Conservation (phyloP, 2,888 invertebrate species). For the Stenodema calcarata region DNA sequence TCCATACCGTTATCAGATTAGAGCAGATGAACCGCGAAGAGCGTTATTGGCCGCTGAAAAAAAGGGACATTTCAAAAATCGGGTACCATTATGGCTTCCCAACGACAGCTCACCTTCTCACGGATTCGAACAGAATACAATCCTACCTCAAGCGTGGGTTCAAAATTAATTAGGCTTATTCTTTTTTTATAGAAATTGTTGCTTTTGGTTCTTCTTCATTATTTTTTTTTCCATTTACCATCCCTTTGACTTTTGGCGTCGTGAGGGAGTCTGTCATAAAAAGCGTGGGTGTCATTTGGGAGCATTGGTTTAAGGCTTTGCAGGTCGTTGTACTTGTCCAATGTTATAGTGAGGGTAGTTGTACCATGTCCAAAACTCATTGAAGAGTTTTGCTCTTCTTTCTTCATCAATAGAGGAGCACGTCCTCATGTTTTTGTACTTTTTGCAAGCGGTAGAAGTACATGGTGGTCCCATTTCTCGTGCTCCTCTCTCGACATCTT, state of each 20-base stretch:
- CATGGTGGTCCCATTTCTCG: not conserved
- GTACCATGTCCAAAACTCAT: constrained; percentile 2
- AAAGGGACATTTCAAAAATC: no score
- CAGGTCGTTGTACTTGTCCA: not conserved
- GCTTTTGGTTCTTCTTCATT: no score
- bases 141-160: no score
- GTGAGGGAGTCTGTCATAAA: not conserved
- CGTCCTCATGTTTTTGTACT: not conserved
- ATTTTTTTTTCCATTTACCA: not conserved
- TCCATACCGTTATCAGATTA: no score
- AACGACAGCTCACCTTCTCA: no score
- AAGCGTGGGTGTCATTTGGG: constrained; percentile 10
- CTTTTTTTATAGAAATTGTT: no score
- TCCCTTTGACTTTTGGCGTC: not conserved
- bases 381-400: not conserved
- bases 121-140: no score
- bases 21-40: no score
- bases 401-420: not conserved
- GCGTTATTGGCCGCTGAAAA: no score
- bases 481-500: not conserved
- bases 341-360: not conserved
- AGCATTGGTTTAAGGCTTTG: constrained; percentile 1
- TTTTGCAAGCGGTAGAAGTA: not conserved
- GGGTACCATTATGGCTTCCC: no score
- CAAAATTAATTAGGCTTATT: no score